Evolutionary conservation across 2,797 vertebrate species (phyloP).

Genomic region (Lophotriccus pileatus): DNA sequence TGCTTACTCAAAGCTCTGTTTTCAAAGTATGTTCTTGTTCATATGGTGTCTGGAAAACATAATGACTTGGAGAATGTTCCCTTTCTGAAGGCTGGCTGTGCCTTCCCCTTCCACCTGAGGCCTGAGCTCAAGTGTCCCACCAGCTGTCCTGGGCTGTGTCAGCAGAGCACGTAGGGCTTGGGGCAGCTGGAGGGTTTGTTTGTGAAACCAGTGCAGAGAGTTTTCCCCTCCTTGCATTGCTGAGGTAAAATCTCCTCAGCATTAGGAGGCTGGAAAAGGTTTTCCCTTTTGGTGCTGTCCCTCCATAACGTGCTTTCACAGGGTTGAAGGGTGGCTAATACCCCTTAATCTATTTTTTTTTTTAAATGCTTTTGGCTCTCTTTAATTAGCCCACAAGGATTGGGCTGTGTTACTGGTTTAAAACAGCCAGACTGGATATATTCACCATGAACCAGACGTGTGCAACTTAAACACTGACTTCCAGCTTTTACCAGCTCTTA

Average conservation of each 20-base stretch:
- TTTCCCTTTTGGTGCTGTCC: not conserved
- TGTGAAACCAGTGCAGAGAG: not conserved
- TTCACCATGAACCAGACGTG: not conserved
- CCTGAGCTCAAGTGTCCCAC: not conserved
- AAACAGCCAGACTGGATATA: not conserved
- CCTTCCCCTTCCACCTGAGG: not conserved
- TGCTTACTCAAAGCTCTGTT: not conserved
- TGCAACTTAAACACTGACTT: not conserved
- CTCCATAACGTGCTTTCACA: not conserved
- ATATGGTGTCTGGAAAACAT: accelerated
- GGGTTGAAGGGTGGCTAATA: not conserved
- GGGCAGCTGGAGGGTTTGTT: not conserved
- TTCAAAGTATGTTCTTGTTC: not conserved
- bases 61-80: not conserved
- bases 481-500: not conserved
- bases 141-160: not conserved
- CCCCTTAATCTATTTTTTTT: accelerated
- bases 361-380: not conserved
- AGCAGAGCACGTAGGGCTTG: not conserved
- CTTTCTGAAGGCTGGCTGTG: not conserved
- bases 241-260: not conserved
- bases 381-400: not conserved
- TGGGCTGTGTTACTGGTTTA: not conserved
- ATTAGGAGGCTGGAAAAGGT: not conserved
- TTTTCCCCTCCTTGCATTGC: not conserved